phyloP scores from a whole-genome alignment of 2,797 vertebrate genomes.

The Notamacropus eugenii region DNA sequence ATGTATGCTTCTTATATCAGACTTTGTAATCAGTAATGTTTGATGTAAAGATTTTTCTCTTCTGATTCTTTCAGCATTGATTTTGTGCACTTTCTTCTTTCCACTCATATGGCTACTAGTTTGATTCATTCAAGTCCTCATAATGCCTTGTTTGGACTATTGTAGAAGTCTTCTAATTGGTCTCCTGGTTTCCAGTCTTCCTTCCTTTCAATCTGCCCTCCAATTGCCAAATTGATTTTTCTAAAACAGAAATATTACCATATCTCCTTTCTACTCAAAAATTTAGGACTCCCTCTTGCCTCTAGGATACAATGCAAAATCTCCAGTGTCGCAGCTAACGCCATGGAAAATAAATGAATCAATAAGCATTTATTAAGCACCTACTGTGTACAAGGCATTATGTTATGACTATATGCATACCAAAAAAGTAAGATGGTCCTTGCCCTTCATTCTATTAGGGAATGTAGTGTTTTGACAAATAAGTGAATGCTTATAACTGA shows the following conservation, averaged over 20 bases:
- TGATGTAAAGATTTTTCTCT: background rate
- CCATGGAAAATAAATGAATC: slow-evolving; percentile 6
- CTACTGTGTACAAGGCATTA: background rate
- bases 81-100: background rate
- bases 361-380: background rate
- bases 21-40: background rate
- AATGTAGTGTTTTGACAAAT: background rate
- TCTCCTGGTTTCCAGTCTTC: background rate
- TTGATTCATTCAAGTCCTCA: background rate
- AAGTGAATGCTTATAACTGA: background rate
- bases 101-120: background rate
- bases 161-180: background rate
- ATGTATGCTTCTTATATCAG: background rate
- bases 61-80: background rate
- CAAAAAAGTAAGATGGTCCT: background rate
- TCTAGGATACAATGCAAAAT: background rate
- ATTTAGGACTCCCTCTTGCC: no score
- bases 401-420: background rate
- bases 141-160: background rate
- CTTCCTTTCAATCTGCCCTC: background rate
- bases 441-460: background rate
- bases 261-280: background rate
- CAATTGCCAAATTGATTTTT: background rate
- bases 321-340: background rate
- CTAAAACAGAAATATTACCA: slow-evolving; percentile 30